Conservation (phyloP, 2,797 vertebrate species). For the Pipistrellus pipistrellus region DNA sequence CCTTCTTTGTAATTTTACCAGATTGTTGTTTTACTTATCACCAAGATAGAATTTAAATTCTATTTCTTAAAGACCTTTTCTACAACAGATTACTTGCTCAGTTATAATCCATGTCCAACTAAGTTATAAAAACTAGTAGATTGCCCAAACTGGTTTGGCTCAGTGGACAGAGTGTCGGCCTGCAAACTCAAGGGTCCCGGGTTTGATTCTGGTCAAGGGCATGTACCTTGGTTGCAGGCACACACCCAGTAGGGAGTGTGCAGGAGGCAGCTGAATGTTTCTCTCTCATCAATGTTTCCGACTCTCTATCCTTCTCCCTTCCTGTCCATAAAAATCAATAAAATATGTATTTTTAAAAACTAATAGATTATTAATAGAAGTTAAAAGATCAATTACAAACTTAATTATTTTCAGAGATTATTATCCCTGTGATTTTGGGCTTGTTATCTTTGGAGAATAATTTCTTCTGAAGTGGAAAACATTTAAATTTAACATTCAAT, state of each 20-base stretch:
- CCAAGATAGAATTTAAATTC: conserved; percentile 80
- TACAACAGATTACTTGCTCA: conserved; percentile 83
- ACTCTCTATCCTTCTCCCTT: too few species aligned
- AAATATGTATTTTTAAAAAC: conserved; percentile 49
- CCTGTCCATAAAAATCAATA: too few species aligned
- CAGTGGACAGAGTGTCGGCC: too few species aligned
- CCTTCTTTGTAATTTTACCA: conserved; percentile 86
- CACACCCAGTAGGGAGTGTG: too few species aligned
- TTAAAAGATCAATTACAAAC: conserved; percentile 86
- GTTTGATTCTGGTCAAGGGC: too few species aligned
- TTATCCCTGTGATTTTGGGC: conserved; percentile 84
- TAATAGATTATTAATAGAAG: conserved; percentile 78
- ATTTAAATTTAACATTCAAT: conserved; percentile 61
- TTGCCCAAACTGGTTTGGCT: background rate
- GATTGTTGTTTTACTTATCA: conserved; percentile 81
- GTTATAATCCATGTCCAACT: conserved; percentile 86
- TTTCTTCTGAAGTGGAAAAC: conserved; percentile 56
- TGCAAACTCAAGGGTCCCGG: too few species aligned
- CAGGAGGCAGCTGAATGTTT: too few species aligned
- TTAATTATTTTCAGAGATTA: conserved; percentile 82
- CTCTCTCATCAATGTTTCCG: too few species aligned
- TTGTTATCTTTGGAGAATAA: conserved; percentile 70
- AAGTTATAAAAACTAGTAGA: conserved; percentile 80
- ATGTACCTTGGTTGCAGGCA: too few species aligned
- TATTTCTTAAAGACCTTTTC: conserved; percentile 82